Base-by-base conservation (phyloP, 2,113 vertebrate genomes). In the Elachura formosa region DNA sequence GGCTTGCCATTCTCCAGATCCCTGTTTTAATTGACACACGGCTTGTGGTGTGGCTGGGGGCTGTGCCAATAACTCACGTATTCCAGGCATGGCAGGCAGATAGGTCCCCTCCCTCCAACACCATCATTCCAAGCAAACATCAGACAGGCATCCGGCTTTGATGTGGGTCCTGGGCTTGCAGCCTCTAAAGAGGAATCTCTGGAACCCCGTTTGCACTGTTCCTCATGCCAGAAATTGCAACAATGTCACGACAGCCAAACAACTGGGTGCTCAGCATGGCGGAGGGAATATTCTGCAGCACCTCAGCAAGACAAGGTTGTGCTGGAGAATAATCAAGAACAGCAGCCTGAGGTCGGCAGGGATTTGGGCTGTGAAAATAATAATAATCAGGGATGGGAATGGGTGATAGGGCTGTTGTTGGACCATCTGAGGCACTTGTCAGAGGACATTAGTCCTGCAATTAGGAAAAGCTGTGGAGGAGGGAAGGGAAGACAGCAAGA, bases 161-260 rank as follows among this genome's bases (percentile, higher is more conserved):
- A 94, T 96, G 96, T 96, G 96, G 95, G 33, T 91, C 87, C 43
- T 67, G 84, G 75, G 74, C 81, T 58, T 94, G 80, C 89, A 96
- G 61, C 84, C 94, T 96, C 91, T 55, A 74, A 93, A 93, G 84
- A 80, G 48, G 87, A 88, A 74, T 91, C 72, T 83, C 74, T 80
- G 72, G 67, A 97, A 69, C 55, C 63, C 49, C 10, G 0, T 63
- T 91, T 76, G 54, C 71, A 7, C 67, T 40, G 20, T n/a, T 96
- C 67, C 59, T 43, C 13, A 1, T 75, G 87, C 75, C 84, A 96
- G 92, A 94, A 67, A 0, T 59, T 31, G 45, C 84, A 89, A 87
- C 75, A 59, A 9, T 82, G 73, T 88, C 67, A 28, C 48, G 58
- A 56, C 1, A 36, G 63, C 79, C 55, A 12, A 62, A 71, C n/a